A percentile compares a stretch with the other conserved stretches of the same genome.
Conservation (phyloP, 1,140 invertebrate genomes). For the Eupristina koningsbergeri region DNA sequence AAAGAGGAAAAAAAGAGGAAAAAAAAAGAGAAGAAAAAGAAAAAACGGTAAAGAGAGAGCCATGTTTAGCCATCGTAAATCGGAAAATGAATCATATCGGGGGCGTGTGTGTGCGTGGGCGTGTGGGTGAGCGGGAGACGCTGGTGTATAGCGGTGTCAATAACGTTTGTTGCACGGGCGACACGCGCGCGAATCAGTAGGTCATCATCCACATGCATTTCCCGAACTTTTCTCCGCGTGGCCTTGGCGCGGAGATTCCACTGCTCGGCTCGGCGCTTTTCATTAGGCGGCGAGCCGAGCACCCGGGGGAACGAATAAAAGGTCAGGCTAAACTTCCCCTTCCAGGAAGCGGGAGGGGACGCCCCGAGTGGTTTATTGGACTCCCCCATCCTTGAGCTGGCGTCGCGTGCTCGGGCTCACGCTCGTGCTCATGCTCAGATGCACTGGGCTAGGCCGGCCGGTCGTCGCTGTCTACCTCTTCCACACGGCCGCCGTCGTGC, state of each 20-base stretch:
- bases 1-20: no score
- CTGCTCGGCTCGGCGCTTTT: neutral
- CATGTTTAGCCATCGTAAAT: neutral
- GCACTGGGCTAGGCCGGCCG: slow-evolving; percentile 12
- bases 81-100: neutral
- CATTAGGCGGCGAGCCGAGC: no score
- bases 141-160: no score
- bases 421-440: slow-evolving; percentile 21
- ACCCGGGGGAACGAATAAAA: neutral
- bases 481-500: no score
- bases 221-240: neutral
- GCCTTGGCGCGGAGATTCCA: neutral
- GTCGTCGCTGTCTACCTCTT: no score
- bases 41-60: neutral
- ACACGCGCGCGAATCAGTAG: no score
- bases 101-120: no score
- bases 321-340: slow-evolving; percentile 25
- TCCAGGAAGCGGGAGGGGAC: neutral
- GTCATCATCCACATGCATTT: neutral
- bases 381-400: slow-evolving; percentile 4
- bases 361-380: neutral
- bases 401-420: no score
- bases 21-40: no score
- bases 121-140: no score
- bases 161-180: no score